A percentile compares a stretch with the other conserved stretches of the same genome.
Evolutionary conservation across 2,888 invertebrate species (phyloP).

Genomic region (Encarsia formosa): DNA sequence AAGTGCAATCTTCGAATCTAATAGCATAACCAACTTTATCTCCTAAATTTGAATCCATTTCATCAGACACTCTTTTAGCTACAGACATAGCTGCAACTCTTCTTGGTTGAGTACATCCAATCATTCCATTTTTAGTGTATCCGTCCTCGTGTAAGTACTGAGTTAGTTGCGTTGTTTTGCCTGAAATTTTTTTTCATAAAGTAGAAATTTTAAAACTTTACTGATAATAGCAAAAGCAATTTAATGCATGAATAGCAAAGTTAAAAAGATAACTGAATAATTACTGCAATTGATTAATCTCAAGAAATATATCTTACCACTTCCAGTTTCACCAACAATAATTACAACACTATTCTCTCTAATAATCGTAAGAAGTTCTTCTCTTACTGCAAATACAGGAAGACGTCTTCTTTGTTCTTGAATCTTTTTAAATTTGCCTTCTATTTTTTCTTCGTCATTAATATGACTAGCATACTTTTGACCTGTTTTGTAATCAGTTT

Average conservation of each 20-base stretch:
- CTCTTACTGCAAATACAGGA: conserved; percentile 92
- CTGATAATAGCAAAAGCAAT: no score
- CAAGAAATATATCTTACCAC: conserved; percentile 61
- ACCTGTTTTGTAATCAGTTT: conserved; percentile 79
- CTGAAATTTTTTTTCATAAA: no score
- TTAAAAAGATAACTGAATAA: no score
- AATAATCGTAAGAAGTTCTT: conserved; percentile 86
- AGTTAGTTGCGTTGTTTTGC: conserved; percentile 94
- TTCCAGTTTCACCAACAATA: conserved; percentile 92
- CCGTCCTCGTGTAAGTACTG: conserved; percentile 98
- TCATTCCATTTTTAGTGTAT: conserved; percentile 85
- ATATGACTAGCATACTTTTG: conserved; percentile 97
- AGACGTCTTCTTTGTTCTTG: conserved; percentile 84
- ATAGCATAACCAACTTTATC: conserved; percentile 98
- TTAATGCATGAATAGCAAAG: no score
- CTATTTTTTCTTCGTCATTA: conserved; percentile 63
- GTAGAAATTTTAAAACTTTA: no score
- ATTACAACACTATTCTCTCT: conserved; percentile 91
- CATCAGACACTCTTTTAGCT: conserved; percentile 97
- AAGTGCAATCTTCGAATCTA: conserved; percentile 98
- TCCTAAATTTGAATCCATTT: conserved; percentile 86
- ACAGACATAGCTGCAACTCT: conserved; percentile 99
- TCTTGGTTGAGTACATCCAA: conserved; percentile 97
- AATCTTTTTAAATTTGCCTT: conserved; percentile 74
- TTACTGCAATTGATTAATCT: not conserved